phyloP scores from a whole-genome alignment of 2,113 vertebrate species.

The Pituophis catenifer region DNA sequence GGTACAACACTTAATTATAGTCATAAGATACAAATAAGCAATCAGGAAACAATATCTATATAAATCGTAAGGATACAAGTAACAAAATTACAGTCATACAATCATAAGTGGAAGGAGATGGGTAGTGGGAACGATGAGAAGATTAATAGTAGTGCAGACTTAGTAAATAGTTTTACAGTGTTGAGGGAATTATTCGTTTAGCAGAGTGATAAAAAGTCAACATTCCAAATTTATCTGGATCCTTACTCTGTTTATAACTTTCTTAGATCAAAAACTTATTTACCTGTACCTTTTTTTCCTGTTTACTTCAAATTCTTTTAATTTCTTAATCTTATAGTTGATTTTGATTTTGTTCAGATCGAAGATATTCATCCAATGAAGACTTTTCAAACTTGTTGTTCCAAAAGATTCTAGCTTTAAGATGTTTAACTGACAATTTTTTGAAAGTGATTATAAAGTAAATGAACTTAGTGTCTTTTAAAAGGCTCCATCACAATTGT shows the following conservation, averaged over 20 bases:
- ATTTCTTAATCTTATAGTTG: neutral
- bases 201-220: neutral
- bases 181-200: too few species aligned
- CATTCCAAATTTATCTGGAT: neutral
- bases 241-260: neutral
- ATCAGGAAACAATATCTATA: too few species aligned
- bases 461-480: neutral
- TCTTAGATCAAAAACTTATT: neutral
- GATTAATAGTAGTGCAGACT: too few species aligned
- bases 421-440: neutral
- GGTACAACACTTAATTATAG: too few species aligned
- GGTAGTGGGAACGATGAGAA: too few species aligned
- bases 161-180: too few species aligned
- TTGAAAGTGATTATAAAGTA: neutral
- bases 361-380: neutral
- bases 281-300: neutral
- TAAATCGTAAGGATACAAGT: too few species aligned
- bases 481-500: neutral
- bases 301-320: neutral
- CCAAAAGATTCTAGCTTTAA: neutral
- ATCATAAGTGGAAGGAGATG: too few species aligned
- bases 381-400: neutral
- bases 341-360: neutral
- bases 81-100: too few species aligned
- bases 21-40: too few species aligned